These are phyloP conservation scores for Characodon lateralis DNA, from an alignment of 2,797 vertebrate species.

Conservation along the genomic window DNA sequence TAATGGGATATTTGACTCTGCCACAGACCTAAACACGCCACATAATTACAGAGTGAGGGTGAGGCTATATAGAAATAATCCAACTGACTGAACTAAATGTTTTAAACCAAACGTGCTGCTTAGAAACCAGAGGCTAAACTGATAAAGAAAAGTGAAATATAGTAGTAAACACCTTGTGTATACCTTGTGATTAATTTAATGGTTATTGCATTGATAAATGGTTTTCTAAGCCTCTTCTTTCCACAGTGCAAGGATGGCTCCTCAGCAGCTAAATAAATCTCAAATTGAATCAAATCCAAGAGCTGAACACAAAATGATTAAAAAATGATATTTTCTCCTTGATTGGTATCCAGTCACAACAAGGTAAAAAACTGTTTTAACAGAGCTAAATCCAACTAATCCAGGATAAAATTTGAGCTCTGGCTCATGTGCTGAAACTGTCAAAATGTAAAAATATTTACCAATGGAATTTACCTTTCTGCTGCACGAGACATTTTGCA, in stretches of 20 bases:
- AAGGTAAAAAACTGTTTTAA: slow-evolving; percentile 36
- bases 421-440: slow-evolving; percentile 26
- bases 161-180: slow-evolving; percentile 37
- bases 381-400: slow-evolving; percentile 20
- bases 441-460: slow-evolving; percentile 37
- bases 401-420: slow-evolving; percentile 26
- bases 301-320: slow-evolving; percentile 29
- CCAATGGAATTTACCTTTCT: slow-evolving; percentile 37
- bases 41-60: background rate
- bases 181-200: slow-evolving; percentile 31
- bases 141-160: slow-evolving; percentile 30
- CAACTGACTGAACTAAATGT: background rate
- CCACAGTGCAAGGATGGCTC: slow-evolving; percentile 2
- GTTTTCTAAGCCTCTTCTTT: slow-evolving; percentile 33
- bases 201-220: slow-evolving; percentile 45
- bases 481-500: slow-evolving; percentile 35
- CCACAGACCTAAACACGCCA: background rate
- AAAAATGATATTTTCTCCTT: slow-evolving; percentile 7
- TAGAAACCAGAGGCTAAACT: slow-evolving; percentile 27
- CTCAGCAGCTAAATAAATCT: slow-evolving; percentile 19
- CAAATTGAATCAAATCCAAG: slow-evolving; percentile 33
- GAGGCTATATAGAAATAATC: background rate
- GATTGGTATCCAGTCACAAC: slow-evolving; percentile 29
- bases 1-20: no score
- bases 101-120: slow-evolving; percentile 14